These are phyloP conservation scores for Polydrusus tereticollis DNA, from an alignment of 2,888 invertebrate species.

Conservation along the genomic window DNA sequence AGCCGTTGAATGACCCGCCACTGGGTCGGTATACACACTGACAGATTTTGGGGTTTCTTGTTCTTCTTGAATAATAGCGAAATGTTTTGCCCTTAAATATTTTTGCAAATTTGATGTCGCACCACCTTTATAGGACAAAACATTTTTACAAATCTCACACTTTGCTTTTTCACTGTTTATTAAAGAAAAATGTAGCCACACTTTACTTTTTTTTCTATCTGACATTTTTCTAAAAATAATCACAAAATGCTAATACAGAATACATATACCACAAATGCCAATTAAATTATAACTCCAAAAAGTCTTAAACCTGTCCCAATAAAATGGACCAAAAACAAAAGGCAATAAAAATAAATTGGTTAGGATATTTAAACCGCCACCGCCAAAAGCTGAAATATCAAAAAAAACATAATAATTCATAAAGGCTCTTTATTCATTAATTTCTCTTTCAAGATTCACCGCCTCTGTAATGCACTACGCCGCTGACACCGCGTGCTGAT, in stretches of 20 bases:
- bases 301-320: no score
- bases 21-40: background rate
- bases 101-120: constrained; percentile 8
- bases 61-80: background rate
- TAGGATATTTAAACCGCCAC: no score
- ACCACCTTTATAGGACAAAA: constrained; percentile 7
- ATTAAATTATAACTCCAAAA: no score
- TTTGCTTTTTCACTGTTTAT: background rate
- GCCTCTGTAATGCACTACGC: no score
- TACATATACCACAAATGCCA: no score
- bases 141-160: background rate
- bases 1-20: background rate
- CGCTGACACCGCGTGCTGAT: no score
- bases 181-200: background rate
- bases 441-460: no score
- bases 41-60: background rate
- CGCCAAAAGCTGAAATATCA: no score
- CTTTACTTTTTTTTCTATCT: constrained; percentile 11
- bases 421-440: no score
- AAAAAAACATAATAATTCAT: no score
- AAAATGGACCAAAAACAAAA: no score
- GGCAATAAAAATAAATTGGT: no score
- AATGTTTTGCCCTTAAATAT: constrained; percentile 7
- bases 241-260: background rate
- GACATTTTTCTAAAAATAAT: background rate